Evolutionary conservation across 2,113 vertebrate genomes (phyloP).

Genomic region (Himantopus leucocephalus): DNA sequence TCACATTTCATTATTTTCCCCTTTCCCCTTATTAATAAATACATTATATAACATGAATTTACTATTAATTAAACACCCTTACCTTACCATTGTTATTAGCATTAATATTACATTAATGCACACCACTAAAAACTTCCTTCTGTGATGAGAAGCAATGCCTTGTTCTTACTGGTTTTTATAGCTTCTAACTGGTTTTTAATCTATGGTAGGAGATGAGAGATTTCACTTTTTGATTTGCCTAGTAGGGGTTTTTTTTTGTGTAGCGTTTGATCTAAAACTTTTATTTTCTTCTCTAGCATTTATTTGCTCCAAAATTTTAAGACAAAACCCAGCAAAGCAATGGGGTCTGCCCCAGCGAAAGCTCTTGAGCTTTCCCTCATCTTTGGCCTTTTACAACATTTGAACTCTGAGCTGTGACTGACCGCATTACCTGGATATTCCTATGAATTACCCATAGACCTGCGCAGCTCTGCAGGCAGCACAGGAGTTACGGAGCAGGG

Average conservation of each 20-base stretch:
- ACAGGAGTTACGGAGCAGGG: neutral
- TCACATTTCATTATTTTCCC: neutral
- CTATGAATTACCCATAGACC: neutral
- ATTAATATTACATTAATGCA: neutral
- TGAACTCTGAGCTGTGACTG: neutral
- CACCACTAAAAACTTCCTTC: neutral
- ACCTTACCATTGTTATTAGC: neutral
- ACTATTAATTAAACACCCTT: neutral
- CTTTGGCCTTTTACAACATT: neutral
- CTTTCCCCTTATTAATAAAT: neutral
- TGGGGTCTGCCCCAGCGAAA: neutral
- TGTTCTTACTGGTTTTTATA: neutral
- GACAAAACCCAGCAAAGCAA: neutral
- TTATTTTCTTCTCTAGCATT: neutral
- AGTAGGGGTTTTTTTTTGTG: neutral
- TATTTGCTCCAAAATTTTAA: neutral
- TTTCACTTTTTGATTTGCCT: neutral
- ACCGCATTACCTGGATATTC: neutral
- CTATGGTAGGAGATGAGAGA: neutral
- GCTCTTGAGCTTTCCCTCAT: rapidly evolving
- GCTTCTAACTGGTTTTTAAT: neutral
- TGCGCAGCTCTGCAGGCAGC: neutral
- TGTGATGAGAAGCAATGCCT: neutral
- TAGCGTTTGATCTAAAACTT: neutral
- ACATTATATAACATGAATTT: neutral